Conservation (phyloP, 2,797 vertebrate genomes). For the Ctenopoma multispine region DNA sequence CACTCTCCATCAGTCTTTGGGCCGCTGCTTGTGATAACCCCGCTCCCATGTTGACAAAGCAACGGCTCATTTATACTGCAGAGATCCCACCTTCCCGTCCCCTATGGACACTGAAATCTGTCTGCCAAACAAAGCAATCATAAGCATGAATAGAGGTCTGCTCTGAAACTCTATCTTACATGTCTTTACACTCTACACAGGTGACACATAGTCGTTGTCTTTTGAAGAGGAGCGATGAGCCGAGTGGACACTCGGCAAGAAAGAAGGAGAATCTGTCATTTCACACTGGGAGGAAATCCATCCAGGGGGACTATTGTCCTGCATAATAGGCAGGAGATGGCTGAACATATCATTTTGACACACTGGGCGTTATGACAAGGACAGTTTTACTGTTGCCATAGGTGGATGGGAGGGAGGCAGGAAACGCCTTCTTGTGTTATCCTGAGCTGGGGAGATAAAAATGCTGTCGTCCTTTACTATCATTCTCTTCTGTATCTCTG, state of each 20-base stretch:
- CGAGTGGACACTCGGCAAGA: conserved; percentile 74
- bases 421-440: conserved; percentile 75
- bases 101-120: conserved; percentile 78
- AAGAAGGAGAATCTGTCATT: conserved; percentile 80
- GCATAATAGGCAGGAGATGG: conserved; percentile 76
- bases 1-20: conserved; percentile 74
- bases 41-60: conserved; percentile 77
- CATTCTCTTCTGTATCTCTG: conserved; percentile 30
- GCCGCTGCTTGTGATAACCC: conserved; percentile 74
- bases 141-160: conserved; percentile 75
- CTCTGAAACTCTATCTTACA: conserved; percentile 77
- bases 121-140: conserved; percentile 77
- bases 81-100: conserved; percentile 72
- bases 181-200: conserved; percentile 76
- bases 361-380: conserved; percentile 70
- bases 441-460: conserved; percentile 33
- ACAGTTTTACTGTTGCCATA: conserved; percentile 76
- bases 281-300: conserved; percentile 78
- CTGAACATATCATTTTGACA: conserved; percentile 82
- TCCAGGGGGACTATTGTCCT: conserved; percentile 74
- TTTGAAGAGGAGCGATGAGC: conserved; percentile 74
- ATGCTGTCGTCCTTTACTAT: conserved; percentile 32
- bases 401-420: conserved; percentile 63
- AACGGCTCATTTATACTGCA: conserved; percentile 78
- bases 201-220: conserved; percentile 72